A percentile compares a stretch with the other conserved stretches of the same genome.
These are phyloP conservation scores for Zaprionus lineosus DNA, from an alignment of 2,888 invertebrate genomes.

Conservation along the genomic window DNA sequence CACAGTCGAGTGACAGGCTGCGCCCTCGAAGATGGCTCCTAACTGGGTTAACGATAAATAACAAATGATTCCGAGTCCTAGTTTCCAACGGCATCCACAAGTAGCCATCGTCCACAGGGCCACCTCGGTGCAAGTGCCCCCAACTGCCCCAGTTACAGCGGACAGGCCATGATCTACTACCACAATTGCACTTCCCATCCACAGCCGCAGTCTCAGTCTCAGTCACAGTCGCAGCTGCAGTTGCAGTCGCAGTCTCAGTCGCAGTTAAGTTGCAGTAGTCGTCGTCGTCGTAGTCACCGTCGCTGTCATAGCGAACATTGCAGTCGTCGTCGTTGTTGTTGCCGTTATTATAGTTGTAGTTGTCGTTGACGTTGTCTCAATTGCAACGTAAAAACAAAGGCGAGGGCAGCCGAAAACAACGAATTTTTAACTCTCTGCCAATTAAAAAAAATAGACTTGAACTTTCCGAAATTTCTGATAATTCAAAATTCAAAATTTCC, in stretches of 20 bases:
- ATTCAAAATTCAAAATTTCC: too few species aligned
- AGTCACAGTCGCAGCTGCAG: slow-evolving; percentile 3
- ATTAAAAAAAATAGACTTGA: too few species aligned
- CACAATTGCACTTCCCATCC: slow-evolving; percentile 47
- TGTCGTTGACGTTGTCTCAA: slow-evolving; percentile 28
- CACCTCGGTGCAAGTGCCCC: slow-evolving; percentile 63
- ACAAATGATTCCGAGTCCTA: slow-evolving; percentile 71
- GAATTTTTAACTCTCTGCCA: slow-evolving; percentile 13
- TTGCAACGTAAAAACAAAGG: slow-evolving; percentile 38
- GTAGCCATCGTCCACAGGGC: slow-evolving; percentile 55
- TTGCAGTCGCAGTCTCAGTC: not conserved
- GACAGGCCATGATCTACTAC: slow-evolving; percentile 76
- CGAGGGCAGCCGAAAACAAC: not conserved
- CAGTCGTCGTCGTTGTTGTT: not conserved
- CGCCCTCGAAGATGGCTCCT: slow-evolving; percentile 39
- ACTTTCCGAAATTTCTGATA: too few species aligned
- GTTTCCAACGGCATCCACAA: slow-evolving; percentile 57
- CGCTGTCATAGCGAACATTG: not conserved
- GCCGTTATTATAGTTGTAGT: not conserved
- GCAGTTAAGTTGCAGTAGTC: slow-evolving; percentile 9
- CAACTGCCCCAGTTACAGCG: slow-evolving; percentile 63
- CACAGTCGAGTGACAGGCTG: slow-evolving; percentile 15
- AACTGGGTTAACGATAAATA: slow-evolving; percentile 77
- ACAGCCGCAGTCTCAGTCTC: slow-evolving; percentile 11
- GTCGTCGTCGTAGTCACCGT: slow-evolving; percentile 1